Percentiles rank a stretch among this genome's conserved stretches.
Evolutionary conservation across 1,140 invertebrate genomes (phyloP).

Genomic region (Zelostemma sp.): DNA sequence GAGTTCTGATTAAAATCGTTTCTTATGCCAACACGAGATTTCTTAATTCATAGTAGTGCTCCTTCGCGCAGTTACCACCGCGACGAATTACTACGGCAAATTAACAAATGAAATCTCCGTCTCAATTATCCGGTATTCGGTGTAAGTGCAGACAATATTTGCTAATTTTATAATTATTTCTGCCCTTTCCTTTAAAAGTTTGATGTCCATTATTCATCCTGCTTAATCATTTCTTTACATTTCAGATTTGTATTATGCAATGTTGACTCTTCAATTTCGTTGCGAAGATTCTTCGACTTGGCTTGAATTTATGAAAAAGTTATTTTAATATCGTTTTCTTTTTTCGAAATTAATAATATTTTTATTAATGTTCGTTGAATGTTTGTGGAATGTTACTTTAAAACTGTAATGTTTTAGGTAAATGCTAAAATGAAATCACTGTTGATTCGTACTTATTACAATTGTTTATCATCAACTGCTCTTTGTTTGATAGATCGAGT

Average conservation of each 20-base stretch:
- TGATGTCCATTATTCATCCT: not conserved
- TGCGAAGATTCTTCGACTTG: not conserved
- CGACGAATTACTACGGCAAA: constrained; percentile 23
- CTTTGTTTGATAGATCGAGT: too few relatives aligned
- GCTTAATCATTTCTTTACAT: not conserved
- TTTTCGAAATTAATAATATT: too few relatives aligned
- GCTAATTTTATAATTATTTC: not conserved
- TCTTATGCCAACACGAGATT: constrained; percentile 5
- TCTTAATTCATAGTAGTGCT: constrained; percentile 15
- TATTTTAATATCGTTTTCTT: too few relatives aligned
- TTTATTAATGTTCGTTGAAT: too few relatives aligned
- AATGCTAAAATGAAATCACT: too few relatives aligned
- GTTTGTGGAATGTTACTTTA: too few relatives aligned
- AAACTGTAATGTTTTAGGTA: too few relatives aligned
- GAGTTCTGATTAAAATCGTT: not conserved
- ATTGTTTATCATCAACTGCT: too few relatives aligned
- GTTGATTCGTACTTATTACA: too few relatives aligned
- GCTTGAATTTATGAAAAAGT: too few relatives aligned
- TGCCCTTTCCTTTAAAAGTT: not conserved
- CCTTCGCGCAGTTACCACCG: constrained; percentile 22
- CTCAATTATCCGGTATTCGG: too few relatives aligned
- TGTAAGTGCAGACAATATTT: too few relatives aligned
- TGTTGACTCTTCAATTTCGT: not conserved
- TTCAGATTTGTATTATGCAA: not conserved
- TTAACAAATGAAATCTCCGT: constrained; percentile 24